These are phyloP conservation scores for Oikopleura dioica DNA, from an alignment of 23 tunicate species.

Conservation along the genomic window DNA sequence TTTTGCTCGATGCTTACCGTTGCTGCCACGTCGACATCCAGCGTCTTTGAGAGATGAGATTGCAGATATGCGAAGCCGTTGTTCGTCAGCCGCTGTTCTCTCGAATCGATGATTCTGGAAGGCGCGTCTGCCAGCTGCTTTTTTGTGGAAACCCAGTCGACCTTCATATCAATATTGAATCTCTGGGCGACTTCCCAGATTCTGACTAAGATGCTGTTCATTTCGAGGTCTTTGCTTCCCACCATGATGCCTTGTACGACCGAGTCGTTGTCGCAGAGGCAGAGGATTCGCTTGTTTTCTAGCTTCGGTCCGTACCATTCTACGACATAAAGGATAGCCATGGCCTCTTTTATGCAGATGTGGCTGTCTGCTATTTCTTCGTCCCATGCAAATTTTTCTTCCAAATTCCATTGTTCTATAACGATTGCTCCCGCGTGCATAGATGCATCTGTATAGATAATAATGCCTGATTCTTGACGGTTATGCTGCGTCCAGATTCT, in stretches of 20 bases:
- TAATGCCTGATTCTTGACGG: too few relatives aligned
- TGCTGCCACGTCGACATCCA: too few relatives aligned
- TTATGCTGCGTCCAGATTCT: too few relatives aligned
- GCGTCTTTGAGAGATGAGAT: too few relatives aligned
- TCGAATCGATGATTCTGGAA: neutral
- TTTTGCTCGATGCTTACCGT: too few relatives aligned
- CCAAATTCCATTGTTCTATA: too few relatives aligned
- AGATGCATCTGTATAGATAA: neutral
- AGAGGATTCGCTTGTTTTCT: neutral
- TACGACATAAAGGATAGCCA: neutral
- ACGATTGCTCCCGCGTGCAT: neutral
- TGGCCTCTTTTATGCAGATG: neutral
- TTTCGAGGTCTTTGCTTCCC: neutral
- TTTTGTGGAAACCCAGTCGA: neutral
- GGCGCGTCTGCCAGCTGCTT: neutral
- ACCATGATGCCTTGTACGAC: neutral
- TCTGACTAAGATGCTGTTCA: neutral
- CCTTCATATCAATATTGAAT: neutral
- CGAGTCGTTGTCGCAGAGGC: neutral
- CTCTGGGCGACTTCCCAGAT: neutral
- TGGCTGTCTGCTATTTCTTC: neutral
- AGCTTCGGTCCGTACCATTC: neutral
- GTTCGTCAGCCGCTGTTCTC: neutral
- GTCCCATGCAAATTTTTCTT: neutral
- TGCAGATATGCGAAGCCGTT: too few relatives aligned